These are phyloP conservation scores for Drosophila quinaria DNA, from an alignment of 2,888 invertebrate species.

Conservation along the genomic window DNA sequence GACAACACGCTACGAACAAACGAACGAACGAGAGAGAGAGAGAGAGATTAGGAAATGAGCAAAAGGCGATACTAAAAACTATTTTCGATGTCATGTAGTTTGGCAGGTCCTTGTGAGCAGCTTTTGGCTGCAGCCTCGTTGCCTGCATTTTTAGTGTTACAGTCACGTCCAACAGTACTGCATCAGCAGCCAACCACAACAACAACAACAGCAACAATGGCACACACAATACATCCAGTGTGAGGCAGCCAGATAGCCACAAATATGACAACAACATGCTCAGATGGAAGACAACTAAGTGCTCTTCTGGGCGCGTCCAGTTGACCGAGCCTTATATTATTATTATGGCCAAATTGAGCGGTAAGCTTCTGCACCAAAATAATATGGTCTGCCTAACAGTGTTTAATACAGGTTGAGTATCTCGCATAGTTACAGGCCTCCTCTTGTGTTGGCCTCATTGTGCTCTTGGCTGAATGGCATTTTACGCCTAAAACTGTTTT, in stretches of 20 bases:
- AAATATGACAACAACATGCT: constrained; percentile 52
- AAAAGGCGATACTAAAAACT: constrained; percentile 64
- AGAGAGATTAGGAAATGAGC: constrained; percentile 69
- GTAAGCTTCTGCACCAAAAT: constrained; percentile 55
- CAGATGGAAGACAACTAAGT: constrained; percentile 25
- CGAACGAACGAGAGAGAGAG: too few species aligned
- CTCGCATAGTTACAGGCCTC: constrained; percentile 11
- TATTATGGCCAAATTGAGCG: constrained; percentile 73
- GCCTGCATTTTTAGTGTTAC: constrained; percentile 66
- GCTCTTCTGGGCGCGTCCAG: constrained; percentile 45
- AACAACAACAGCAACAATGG: constrained; percentile 7
- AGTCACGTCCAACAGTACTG: constrained; percentile 70
- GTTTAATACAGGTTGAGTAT: constrained; percentile 22
- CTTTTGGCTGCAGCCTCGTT: not conserved
- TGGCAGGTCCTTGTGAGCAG: constrained; percentile 29
- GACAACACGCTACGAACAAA: constrained; percentile 58
- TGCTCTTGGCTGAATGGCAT: not conserved
- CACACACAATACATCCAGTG: constrained; percentile 6
- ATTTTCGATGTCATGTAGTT: constrained; percentile 72
- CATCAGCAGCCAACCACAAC: constrained; percentile 36
- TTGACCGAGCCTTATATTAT: constrained; percentile 58
- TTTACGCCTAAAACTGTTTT: not conserved
- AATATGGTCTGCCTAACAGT: constrained; percentile 41
- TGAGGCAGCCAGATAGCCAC: constrained; percentile 55
- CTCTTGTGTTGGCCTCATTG: not conserved